These are phyloP conservation scores for Stegostoma tigrinum DNA, from an alignment of 2,113 vertebrate species.

Conservation along the genomic window DNA sequence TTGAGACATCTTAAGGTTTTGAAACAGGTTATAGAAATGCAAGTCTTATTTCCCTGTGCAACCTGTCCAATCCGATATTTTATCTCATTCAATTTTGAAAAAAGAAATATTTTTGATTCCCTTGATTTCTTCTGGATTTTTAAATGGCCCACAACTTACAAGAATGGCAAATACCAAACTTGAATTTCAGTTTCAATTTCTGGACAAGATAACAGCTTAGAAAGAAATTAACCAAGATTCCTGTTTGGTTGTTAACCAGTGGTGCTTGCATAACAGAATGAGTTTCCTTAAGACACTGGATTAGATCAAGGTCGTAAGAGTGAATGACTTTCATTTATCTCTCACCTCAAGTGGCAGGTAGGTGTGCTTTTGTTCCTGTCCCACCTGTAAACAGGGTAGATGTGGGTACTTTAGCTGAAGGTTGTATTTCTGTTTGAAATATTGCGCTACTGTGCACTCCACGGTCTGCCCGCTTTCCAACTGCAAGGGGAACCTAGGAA, in stretches of 20 bases:
- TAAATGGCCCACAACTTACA: not conserved
- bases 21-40: too few species aligned
- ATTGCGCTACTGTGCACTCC: constrained; percentile 98
- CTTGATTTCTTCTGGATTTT: not conserved
- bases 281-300: not conserved
- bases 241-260: not conserved
- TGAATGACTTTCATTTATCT: not conserved
- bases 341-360: constrained; percentile 98
- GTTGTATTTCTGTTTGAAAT: constrained; percentile 97
- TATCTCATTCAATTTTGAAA: too few species aligned
- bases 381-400: constrained; percentile 96
- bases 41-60: too few species aligned
- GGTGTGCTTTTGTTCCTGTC: constrained; percentile 98
- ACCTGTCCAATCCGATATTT: too few species aligned
- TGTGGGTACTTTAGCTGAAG: constrained; percentile 97
- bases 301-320: not conserved
- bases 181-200: not conserved
- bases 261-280: not conserved
- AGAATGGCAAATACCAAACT: not conserved
- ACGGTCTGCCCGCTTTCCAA: constrained; percentile 96
- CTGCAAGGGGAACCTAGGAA: constrained; percentile 88
- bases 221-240: not conserved
- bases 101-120: too few species aligned
- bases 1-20: too few species aligned
- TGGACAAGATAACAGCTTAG: not conserved